A percentile compares a stretch with the other conserved stretches of the same genome.
These are phyloP conservation scores for Himalopsyche japonica DNA, from an alignment of 2,888 invertebrate genomes.

Conservation along the genomic window DNA sequence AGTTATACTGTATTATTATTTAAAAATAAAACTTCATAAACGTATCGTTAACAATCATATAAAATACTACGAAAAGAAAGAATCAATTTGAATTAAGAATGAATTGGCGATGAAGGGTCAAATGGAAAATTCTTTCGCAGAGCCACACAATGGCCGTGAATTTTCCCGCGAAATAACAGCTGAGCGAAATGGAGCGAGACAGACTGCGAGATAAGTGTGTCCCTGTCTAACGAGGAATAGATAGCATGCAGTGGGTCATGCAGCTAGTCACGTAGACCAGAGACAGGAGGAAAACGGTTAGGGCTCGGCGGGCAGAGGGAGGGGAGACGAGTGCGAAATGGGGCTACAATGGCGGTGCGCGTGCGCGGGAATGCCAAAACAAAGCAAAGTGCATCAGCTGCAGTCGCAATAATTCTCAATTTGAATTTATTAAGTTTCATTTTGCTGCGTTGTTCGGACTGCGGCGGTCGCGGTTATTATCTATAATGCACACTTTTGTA, in stretches of 20 bases:
- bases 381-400: background rate
- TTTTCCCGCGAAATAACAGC: background rate
- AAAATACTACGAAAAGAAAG: too few species aligned
- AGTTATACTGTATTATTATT: too few species aligned
- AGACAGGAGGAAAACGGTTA: background rate
- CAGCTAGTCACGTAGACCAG: constrained; percentile 35
- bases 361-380: background rate
- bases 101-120: background rate
- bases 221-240: background rate
- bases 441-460: background rate
- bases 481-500: background rate
- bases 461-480: background rate
- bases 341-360: background rate
- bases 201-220: background rate
- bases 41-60: too few species aligned
- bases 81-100: too few species aligned
- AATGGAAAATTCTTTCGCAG: background rate
- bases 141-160: background rate
- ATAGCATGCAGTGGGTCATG: constrained; percentile 22
- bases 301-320: background rate
- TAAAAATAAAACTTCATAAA: too few species aligned
- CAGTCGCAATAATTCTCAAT: background rate
- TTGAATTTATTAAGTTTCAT: background rate
- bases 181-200: background rate
- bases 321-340: background rate